Base-by-base conservation (phyloP, 1,140 invertebrate species). In the Ostrea denselamellosa region DNA sequence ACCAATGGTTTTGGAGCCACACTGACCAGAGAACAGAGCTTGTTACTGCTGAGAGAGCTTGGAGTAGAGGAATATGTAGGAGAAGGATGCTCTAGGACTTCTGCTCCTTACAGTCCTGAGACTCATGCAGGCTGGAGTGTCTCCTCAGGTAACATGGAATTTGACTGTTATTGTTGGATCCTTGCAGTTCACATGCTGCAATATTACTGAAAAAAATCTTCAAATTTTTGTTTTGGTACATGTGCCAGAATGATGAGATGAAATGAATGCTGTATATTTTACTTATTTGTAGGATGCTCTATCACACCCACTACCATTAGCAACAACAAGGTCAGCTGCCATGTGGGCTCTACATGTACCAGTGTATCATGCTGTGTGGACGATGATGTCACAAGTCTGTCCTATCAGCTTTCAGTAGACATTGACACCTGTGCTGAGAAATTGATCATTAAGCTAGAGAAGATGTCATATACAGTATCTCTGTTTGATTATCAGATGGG, bases 281-380 rank as follows among this genome's bases (percentile, higher is more conserved):
- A 0, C 25, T 4, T 1, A 19, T 44, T 81, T 81, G 14, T 14
- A 83, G 82, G 82, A 34, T 83, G 82, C 25, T 22, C 82, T 8
- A n/a, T 54, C 8, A 53, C 82, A 53, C 82, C 82, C 44, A 34
- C 82, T 53, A 25, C 34, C 44, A n/a, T 83, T 52, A 17, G 44
- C 5, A 54, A n/a, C 52, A 53, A 17, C 9, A 54, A 83, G 56
- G 58, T 87, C 4, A 87, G 68, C 51, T 90, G 89, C 81, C 17
- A 89, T 56, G 71, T 90, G 9, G 87, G 83, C 22, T 54, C 83
- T 44, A 83, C 56, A 19, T 90, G 89, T 65, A 87, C 82, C 10
- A 85, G 82, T n/a, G 87, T 90, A 25, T 54, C 56, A 3, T 90
- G 89, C 54, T 90, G 89, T 86, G 19, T 90, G 22, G 77, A 87